Evolutionary conservation across 2,888 invertebrate genomes (phyloP), one percentile per base, ranked within the genome.

Genomic region (Platerodrilus igneus): DNA sequence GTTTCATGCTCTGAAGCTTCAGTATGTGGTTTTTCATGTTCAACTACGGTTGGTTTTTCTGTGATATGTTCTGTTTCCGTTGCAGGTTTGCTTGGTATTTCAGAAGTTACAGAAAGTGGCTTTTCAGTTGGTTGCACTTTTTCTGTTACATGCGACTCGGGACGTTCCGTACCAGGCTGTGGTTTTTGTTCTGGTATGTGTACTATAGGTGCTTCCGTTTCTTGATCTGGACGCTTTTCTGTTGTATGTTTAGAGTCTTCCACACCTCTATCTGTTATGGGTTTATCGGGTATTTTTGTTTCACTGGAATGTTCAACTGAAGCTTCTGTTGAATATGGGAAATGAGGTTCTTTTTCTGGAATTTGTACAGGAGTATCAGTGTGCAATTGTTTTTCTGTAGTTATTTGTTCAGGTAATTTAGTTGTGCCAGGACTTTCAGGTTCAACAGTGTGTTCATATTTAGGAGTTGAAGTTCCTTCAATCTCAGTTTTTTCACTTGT

Each of bases 281-380:
- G 19, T n/a, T n/a, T n/a, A n/a, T n/a, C n/a, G n/a, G n/a, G n/a
- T n/a, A n/a, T n/a, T n/a, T n/a, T n/a, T n/a, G n/a, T n/a, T n/a
- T n/a, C n/a, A n/a, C n/a, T n/a, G n/a, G n/a, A n/a, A n/a, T n/a
- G n/a, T 23, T 10, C 23, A 23, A 13, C 2, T 2, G 23, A 6
- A 23, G 23, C 23, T 23, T 23, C 23, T 23, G 23, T 4, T 6
- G 2, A 5, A 6, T 23, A 3, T 2, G 23, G 10, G 10, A 23
- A 5, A 11, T n/a, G n/a, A n/a, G n/a, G n/a, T n/a, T n/a, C n/a
- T n/a, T n/a, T n/a, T n/a, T 13, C 18, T 18, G 36, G 26, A 17
- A 11, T 26, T 33, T 45, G 21, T 26, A 35, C 35, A 6, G 18
- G 16, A n/a, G n/a, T n/a, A n/a, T n/a, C n/a, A n/a, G n/a, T n/a